phyloP scores from a whole-genome alignment of 1,140 invertebrate species.

The Holcopasites calliopsidis region DNA sequence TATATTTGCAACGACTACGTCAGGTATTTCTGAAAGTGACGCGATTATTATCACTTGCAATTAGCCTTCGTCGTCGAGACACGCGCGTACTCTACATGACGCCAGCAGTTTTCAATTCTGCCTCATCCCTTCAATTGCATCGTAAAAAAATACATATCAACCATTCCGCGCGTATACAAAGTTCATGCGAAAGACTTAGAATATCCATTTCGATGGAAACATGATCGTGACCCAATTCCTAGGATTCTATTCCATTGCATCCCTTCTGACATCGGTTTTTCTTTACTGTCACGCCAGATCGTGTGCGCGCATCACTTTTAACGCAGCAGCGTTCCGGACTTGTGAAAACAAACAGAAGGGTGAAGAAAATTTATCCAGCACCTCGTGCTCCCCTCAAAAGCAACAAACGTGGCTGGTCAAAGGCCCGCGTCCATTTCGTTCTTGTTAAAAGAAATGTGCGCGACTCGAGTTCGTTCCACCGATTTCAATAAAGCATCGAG shows the following conservation, averaged over 20 bases:
- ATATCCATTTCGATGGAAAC: background rate
- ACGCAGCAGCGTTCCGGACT: background rate
- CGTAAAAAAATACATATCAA: background rate
- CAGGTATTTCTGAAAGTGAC: constrained; percentile 69
- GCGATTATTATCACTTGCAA: constrained; percentile 62
- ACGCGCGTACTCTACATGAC: background rate
- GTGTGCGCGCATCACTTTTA: background rate
- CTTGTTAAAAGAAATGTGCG: constrained; percentile 8
- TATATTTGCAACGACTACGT: constrained; percentile 65
- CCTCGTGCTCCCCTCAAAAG: background rate
- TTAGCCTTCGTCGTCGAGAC: constrained; percentile 21
- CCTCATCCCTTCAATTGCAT: background rate
- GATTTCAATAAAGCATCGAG: constrained; percentile 42
- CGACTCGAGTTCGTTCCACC: constrained; percentile 30
- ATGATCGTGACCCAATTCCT: background rate
- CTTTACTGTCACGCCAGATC: background rate
- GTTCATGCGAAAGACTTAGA: too few relatives aligned
- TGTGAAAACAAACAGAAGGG: background rate
- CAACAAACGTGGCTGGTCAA: constrained; percentile 1
- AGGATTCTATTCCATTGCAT: background rate
- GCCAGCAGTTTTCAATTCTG: background rate
- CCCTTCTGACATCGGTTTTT: too few relatives aligned
- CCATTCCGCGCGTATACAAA: background rate
- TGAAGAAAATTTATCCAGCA: background rate
- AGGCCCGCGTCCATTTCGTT: constrained; percentile 21